Evolutionary conservation across 2,113 vertebrate genomes (phyloP).

Genomic region (Onychostoma macrolepis): DNA sequence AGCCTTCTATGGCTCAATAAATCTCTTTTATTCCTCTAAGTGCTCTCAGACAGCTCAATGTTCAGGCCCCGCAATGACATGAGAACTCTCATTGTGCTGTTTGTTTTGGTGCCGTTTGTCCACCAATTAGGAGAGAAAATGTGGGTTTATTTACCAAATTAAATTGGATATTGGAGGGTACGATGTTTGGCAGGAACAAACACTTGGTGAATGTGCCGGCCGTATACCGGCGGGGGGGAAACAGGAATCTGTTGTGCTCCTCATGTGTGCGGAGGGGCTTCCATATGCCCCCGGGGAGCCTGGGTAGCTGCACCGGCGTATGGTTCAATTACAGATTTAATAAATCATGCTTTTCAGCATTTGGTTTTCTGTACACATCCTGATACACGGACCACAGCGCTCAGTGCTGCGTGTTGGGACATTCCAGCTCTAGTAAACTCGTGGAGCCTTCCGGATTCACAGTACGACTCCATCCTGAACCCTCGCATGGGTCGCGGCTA

Average conservation of each 20-base stretch:
- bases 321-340: constrained; percentile 52
- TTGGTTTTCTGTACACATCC: constrained; percentile 34
- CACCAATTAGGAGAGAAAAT: constrained; percentile 53
- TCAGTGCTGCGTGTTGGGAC: constrained; percentile 20
- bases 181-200: constrained; percentile 54
- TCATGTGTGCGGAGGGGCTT: constrained; percentile 40
- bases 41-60: constrained; percentile 61
- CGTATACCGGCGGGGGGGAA: constrained; percentile 21
- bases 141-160: constrained; percentile 54
- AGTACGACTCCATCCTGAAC: constrained; percentile 51
- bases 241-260: constrained; percentile 53
- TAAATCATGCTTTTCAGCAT: constrained; percentile 59
- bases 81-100: constrained; percentile 53
- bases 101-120: constrained; percentile 42
- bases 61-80: constrained; percentile 43
- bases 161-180: constrained; percentile 43
- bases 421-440: constrained; percentile 29
- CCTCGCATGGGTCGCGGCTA: constrained; percentile 25
- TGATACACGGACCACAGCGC: constrained; percentile 22
- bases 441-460: constrained; percentile 42
- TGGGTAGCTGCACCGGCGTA: constrained; percentile 40
- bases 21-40: constrained; percentile 63
- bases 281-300: constrained; percentile 25
- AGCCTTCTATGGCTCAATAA: constrained; percentile 50
- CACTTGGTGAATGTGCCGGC: constrained; percentile 42